Conservation (phyloP, 1,140 invertebrate species). For the Pinna nobilis region DNA sequence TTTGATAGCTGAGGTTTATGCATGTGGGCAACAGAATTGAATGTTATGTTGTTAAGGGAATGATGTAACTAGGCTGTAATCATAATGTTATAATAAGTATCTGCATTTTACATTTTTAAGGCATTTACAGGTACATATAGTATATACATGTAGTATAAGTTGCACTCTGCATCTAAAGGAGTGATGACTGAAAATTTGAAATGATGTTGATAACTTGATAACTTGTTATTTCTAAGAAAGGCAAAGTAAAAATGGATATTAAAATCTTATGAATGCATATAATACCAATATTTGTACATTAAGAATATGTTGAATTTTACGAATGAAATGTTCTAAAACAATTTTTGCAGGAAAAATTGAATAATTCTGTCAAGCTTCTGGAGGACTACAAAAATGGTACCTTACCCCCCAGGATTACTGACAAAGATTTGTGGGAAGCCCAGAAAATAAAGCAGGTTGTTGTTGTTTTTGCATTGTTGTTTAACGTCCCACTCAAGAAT, state of each 20-base stretch:
- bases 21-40: no score
- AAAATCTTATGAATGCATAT: background rate
- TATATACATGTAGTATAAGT: no score
- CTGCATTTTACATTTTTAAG: no score
- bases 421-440: slow-evolving; percentile 76
- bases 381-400: slow-evolving; percentile 69
- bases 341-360: slow-evolving; percentile 69
- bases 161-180: no score
- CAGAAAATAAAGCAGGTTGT: slow-evolving; percentile 76
- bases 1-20: no score
- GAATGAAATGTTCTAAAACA: background rate
- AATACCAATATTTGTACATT: background rate
- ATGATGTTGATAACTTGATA: background rate
- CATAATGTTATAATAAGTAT: no score
- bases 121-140: no score
- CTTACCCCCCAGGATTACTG: slow-evolving; percentile 60
- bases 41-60: no score
- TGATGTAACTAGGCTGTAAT: no score
- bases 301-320: background rate
- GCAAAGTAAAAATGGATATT: background rate
- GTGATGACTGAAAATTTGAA: no score
- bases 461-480: background rate
- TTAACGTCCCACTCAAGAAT: background rate
- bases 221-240: no score
- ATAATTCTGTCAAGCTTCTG: slow-evolving; percentile 70